These are phyloP conservation scores for Nothobranchius kuhntae DNA, from an alignment of 2,113 vertebrate genomes.

Conservation along the genomic window DNA sequence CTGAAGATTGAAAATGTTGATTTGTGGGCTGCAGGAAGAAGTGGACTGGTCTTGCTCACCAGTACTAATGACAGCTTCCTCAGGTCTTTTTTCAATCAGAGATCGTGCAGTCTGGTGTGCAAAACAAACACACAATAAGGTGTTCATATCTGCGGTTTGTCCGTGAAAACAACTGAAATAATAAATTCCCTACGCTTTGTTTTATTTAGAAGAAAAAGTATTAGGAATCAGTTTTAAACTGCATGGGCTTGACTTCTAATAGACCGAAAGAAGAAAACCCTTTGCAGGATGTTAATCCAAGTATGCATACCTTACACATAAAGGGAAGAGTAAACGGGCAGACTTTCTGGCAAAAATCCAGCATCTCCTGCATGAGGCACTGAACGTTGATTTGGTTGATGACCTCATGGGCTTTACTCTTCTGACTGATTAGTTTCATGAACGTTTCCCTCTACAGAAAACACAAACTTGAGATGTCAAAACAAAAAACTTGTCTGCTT, in stretches of 20 bases:
- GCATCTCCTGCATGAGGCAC: conserved; percentile 83
- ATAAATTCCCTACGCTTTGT: no score
- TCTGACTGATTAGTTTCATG: conserved; percentile 77
- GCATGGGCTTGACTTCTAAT: no score
- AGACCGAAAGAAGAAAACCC: background rate
- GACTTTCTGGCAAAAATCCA: conserved; percentile 79
- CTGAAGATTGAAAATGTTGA: background rate
- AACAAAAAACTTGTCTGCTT: background rate
- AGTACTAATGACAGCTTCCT: background rate
- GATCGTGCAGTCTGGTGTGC: conserved; percentile 54
- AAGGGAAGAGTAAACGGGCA: conserved; percentile 75
- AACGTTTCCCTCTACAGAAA: conserved; percentile 79
- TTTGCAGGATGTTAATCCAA: background rate
- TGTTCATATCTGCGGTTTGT: background rate
- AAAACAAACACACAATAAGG: background rate
- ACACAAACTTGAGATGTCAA: conserved; percentile 7
- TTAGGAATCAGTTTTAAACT: no score
- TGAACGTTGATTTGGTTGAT: conserved; percentile 81
- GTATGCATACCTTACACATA: conserved; percentile 79
- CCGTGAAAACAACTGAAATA: no score
- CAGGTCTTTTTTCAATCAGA: conserved; percentile 17
- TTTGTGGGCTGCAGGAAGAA: background rate
- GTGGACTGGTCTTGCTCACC: conserved; percentile 7
- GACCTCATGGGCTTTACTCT: conserved; percentile 75
- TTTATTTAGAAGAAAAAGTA: no score